Percentiles rank a stretch among this genome's conserved stretches.
Evolutionary conservation across 2,113 vertebrate species (phyloP).

Genomic region (Triplophysa siluroides): DNA sequence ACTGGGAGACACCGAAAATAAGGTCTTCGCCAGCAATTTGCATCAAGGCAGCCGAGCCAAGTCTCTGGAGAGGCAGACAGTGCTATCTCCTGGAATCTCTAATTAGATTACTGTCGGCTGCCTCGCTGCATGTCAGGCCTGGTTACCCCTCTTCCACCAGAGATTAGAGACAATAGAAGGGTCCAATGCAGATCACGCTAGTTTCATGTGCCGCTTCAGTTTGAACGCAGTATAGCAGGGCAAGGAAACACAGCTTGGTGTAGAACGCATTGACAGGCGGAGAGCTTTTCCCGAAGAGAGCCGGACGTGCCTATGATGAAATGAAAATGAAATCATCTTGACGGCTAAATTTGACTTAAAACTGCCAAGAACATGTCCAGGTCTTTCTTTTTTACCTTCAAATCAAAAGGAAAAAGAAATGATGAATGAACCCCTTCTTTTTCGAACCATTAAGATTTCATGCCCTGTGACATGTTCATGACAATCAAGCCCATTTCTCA

Average conservation of each 20-base stretch:
- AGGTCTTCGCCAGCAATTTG: constrained; percentile 72
- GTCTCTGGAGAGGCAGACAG: constrained; percentile 69
- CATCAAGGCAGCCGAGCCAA: constrained; percentile 66
- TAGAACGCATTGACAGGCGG: neutral
- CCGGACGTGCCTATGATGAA: neutral
- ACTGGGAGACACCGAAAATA: constrained; percentile 69
- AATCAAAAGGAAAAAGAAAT: too few species aligned
- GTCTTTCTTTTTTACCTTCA: neutral
- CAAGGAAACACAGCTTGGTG: constrained; percentile 37
- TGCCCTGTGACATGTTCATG: too few species aligned
- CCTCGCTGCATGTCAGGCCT: constrained; percentile 75
- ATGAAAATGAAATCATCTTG: neutral
- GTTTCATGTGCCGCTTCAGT: constrained; percentile 50
- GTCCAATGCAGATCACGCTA: constrained; percentile 52
- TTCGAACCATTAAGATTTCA: too few species aligned
- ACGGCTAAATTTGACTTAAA: neutral
- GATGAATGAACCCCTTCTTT: too few species aligned
- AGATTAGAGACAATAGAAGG: constrained; percentile 74
- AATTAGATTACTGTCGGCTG: constrained; percentile 79
- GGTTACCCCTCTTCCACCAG: constrained; percentile 71
- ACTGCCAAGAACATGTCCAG: neutral
- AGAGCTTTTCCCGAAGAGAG: neutral
- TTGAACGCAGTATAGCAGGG: constrained; percentile 39
- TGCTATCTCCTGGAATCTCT: constrained; percentile 75
- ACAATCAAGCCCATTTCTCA: too few species aligned